Evolutionary conservation across 2,797 vertebrate genomes (phyloP).

Genomic region (Phrynocephalus forsythii): DNA sequence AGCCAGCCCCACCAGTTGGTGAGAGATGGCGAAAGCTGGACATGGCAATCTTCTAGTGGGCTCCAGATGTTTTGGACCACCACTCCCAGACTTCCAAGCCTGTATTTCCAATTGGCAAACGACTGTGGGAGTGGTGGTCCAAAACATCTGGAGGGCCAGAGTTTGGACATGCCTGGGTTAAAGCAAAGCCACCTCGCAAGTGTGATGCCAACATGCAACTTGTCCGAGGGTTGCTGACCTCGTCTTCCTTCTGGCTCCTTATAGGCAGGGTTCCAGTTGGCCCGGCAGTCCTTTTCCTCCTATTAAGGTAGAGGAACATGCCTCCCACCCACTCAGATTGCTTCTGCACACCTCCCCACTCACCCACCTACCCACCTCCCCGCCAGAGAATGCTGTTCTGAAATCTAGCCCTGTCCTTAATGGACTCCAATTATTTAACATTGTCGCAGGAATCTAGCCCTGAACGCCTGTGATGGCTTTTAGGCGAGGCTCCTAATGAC

Average conservation of each 20-base stretch:
- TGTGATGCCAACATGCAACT: neutral
- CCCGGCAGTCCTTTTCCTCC: slow-evolving; percentile 14
- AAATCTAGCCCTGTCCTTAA: slow-evolving; percentile 59
- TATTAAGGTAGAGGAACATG: slow-evolving; percentile 34
- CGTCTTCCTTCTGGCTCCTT: slow-evolving; percentile 10
- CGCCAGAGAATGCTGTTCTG: slow-evolving; percentile 31
- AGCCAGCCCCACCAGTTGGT: neutral
- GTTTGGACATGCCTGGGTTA: no score
- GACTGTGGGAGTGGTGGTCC: no score
- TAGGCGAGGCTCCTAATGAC: slow-evolving; percentile 59
- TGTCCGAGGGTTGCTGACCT: neutral
- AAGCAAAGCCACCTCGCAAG: neutral
- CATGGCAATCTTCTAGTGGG: neutral
- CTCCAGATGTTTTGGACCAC: no score
- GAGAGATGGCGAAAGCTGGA: neutral
- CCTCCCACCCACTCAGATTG: neutral
- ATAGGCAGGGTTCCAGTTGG: slow-evolving; percentile 17
- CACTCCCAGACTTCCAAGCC: no score
- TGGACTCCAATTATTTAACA: slow-evolving; percentile 70
- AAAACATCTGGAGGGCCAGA: no score
- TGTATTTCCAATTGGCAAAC: no score
- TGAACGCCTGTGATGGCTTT: slow-evolving; percentile 58
- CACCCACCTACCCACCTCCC: no score
- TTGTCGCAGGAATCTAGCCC: slow-evolving; percentile 41
- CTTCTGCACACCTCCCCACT: neutral